These are phyloP conservation scores for Andricus quercusramuli DNA, from an alignment of 2,888 invertebrate species.

Conservation along the genomic window DNA sequence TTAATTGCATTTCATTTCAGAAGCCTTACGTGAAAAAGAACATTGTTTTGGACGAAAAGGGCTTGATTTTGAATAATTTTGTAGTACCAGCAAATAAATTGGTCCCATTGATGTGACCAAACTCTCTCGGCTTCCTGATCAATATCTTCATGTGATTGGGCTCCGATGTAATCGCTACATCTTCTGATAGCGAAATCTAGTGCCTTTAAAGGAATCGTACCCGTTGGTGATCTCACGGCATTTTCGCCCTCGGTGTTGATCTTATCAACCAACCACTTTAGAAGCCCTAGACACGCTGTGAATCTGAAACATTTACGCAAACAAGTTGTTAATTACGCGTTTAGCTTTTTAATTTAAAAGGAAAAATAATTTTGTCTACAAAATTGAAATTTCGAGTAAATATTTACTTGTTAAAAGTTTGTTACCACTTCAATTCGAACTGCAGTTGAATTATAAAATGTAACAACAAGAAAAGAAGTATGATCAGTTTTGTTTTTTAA, in stretches of 20 bases:
- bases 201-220: conserved; percentile 87
- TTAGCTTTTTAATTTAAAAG: not conserved
- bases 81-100: conserved; percentile 87
- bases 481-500: too few relatives aligned
- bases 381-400: too few relatives aligned
- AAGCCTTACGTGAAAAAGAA: conserved; percentile 70
- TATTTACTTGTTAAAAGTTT: too few relatives aligned
- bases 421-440: too few relatives aligned
- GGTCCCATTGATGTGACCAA: conserved; percentile 95
- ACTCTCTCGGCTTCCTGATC: conserved; percentile 87
- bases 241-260: conserved; percentile 81
- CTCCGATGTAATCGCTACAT: conserved; percentile 87
- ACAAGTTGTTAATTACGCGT: not conserved
- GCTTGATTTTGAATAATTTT: conserved; percentile 79
- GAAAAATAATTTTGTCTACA: too few relatives aligned
- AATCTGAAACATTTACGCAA: conserved; percentile 74
- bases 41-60: conserved; percentile 67
- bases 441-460: too few relatives aligned
- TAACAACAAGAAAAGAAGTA: too few relatives aligned
- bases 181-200: conserved; percentile 91
- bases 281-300: conserved; percentile 91
- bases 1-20: not conserved
- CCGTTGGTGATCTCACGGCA: conserved; percentile 81
- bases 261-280: conserved; percentile 87
- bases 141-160: conserved; percentile 87